Conservation (phyloP, 2,113 vertebrate genomes). For the Raphicerus campestris region DNA sequence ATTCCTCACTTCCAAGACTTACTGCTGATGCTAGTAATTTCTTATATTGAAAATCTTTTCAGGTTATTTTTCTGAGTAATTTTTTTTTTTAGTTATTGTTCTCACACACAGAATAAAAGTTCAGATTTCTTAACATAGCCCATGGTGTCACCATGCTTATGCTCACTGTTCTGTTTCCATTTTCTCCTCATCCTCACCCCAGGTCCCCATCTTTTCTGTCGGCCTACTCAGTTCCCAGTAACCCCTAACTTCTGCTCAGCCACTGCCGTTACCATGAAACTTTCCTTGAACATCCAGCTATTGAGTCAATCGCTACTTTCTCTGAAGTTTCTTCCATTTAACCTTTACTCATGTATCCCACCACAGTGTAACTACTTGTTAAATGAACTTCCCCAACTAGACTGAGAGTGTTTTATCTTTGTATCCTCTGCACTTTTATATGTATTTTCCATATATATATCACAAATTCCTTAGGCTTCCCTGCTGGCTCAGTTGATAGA, state of each 20-base stretch:
- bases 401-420: neutral
- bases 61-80: neutral
- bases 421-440: neutral
- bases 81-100: no score
- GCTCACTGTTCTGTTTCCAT: neutral
- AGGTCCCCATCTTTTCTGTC: neutral
- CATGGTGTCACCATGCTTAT: no score
- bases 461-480: neutral
- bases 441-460: neutral
- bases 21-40: neutral
- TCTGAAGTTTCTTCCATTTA: neutral
- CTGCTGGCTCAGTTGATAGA: neutral
- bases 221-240: neutral
- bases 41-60: neutral
- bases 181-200: neutral
- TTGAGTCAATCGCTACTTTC: neutral
- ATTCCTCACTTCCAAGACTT: neutral
- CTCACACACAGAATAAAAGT: neutral
- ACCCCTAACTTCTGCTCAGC: neutral
- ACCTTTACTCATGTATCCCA: neutral
- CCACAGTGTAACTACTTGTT: neutral
- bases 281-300: neutral
- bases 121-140: neutral
- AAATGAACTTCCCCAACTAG: neutral
- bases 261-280: neutral